These are phyloP conservation scores for Cryptoprocta ferox DNA, from an alignment of 2,797 vertebrate species.

Conservation along the genomic window DNA sequence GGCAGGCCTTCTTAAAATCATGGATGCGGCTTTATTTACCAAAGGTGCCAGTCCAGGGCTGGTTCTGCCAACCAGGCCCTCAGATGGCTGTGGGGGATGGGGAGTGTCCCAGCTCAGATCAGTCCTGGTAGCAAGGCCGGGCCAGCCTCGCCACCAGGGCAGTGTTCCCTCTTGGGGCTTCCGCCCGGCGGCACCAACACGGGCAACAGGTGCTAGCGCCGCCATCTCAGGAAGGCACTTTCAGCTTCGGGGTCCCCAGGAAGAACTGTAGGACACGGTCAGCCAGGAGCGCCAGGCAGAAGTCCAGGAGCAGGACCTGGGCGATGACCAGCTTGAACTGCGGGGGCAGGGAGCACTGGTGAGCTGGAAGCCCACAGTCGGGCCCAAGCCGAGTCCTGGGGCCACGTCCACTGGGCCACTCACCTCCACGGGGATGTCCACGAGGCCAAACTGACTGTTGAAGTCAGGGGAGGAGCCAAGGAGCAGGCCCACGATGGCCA, in stretches of 20 bases:
- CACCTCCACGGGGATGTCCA: slow-evolving; percentile 97
- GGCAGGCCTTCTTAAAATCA: slow-evolving; percentile 78
- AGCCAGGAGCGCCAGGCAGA: slow-evolving; percentile 91
- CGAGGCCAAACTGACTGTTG: slow-evolving; percentile 96
- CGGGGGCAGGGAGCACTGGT: slow-evolving; percentile 14
- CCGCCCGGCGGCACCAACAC: background rate
- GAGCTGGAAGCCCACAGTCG: background rate
- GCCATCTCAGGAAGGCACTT: slow-evolving; percentile 94
- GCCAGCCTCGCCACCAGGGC: slow-evolving; percentile 13
- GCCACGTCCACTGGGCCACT: background rate
- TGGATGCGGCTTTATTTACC: slow-evolving; percentile 85
- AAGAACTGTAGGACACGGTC: slow-evolving; percentile 95
- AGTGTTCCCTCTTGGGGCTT: slow-evolving; percentile 37
- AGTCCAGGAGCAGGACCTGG: slow-evolving; percentile 94
- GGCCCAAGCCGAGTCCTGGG: background rate
- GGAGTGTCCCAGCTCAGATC: slow-evolving; percentile 59
- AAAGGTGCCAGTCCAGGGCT: slow-evolving; percentile 80
- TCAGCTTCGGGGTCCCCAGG: slow-evolving; percentile 94
- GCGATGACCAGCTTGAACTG: slow-evolving; percentile 97
- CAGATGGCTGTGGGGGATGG: background rate
- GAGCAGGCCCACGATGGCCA: slow-evolving; percentile 94
- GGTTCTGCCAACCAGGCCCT: slow-evolving; percentile 52
- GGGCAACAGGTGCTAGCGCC: slow-evolving; percentile 74
- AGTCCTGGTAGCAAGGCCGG: slow-evolving; percentile 56
- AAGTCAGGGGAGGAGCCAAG: slow-evolving; percentile 96